Conservation (phyloP, 2,797 vertebrate genomes). For the Arvicola amphibius region DNA sequence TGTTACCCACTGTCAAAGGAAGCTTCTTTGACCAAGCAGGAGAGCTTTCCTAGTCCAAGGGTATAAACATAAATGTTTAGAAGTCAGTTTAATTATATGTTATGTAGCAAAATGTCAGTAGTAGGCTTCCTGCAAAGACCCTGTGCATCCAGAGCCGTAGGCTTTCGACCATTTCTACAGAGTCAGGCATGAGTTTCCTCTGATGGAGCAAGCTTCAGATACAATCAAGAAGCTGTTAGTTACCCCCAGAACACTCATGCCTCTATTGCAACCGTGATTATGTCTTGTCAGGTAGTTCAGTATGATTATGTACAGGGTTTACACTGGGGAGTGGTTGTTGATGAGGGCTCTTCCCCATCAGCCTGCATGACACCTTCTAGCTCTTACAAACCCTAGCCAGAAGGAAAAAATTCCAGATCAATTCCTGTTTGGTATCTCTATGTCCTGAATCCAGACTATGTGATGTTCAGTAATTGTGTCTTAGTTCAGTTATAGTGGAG, state of each 20-base stretch:
- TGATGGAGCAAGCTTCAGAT: neutral
- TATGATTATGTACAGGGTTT: neutral
- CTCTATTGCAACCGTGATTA: neutral
- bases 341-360: neutral
- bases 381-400: neutral
- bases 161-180: neutral
- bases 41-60: neutral
- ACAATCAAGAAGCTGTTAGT: neutral
- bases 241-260: neutral
- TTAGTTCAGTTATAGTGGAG: neutral
- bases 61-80: neutral
- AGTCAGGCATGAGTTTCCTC: neutral
- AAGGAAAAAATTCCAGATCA: neutral
- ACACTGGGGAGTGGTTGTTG: too few relatives aligned
- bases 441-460: neutral
- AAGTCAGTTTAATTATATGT: neutral
- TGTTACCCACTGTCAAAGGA: neutral
- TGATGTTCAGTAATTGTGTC: neutral
- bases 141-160: neutral
- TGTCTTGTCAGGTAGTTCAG: neutral
- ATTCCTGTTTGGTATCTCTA: neutral
- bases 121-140: neutral
- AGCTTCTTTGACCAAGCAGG: neutral
- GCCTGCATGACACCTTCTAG: neutral
- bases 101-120: neutral